Evolutionary conservation across 2,888 invertebrate species (phyloP), one percentile per base, ranked within the genome.

Genomic region (Pandemis heparana): DNA sequence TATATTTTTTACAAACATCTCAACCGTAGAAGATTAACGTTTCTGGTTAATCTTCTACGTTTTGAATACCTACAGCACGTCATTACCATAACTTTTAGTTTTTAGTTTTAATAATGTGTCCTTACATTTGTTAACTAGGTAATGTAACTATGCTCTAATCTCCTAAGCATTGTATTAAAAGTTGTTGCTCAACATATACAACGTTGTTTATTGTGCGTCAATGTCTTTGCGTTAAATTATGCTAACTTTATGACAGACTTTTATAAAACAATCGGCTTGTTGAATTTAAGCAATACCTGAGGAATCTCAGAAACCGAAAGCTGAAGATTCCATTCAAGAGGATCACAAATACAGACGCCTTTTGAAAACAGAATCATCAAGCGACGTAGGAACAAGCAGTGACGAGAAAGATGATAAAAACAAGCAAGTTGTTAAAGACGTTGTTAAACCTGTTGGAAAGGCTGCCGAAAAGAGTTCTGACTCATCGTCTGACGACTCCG

Each of bases 351-450:
- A 74, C 0, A 76, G 70, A 16, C 79, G 74, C 5, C 71, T 78
- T 32, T 75, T 80, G 69, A 81, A 83, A 72, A 79, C 77, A 3
- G 85, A 83, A 46, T 82, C 84, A 0, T 77, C 78, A 32, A 84
- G 81, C 23, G 56, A 56, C 70, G 53, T 53, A 53, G 53, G 53
- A 18, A 16, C 53, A 18, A 82, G 77, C 4, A 83, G 80, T 69
- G 77, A 80, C 41, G n/a, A 69, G 65, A 70, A 70, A 51, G 46
- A 53, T 4, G 16, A 53, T 53, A 53, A 53, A 18, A 9, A 9
- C 14, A 53, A 53, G 18, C 16, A 18, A 18, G 53, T 53, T 9
- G 3, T 3, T 9, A 53, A 18, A 71, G 67, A 18, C 51, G 64
- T 16, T 64, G 64, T 23, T 68, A 65, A 2, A n/a, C 60, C 53